Evolutionary conservation across 2,113 vertebrate genomes (phyloP).

Genomic region (Chinchilla lanigera): DNA sequence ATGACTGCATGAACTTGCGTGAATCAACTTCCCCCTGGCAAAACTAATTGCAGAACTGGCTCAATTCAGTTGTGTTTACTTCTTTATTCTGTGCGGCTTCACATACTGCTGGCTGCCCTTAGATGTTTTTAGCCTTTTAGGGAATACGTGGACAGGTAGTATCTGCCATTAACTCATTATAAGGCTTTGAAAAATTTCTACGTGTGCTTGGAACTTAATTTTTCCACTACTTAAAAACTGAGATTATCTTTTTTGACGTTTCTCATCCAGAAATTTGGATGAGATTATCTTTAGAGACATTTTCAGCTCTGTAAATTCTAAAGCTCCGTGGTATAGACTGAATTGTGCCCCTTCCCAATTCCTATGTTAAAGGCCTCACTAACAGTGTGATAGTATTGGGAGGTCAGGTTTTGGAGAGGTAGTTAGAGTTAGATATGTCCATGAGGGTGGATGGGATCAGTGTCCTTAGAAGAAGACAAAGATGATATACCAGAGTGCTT

Average conservation of each 20-base stretch:
- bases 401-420: neutral
- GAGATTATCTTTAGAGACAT: neutral
- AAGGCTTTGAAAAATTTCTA: neutral
- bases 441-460: neutral
- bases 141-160: neutral
- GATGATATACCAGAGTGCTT: neutral
- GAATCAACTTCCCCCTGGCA: neutral
- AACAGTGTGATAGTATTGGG: neutral
- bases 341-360: neutral
- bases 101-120: neutral
- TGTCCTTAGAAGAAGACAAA: neutral
- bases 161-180: neutral
- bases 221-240: neutral
- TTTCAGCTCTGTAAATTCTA: neutral
- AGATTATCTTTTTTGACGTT: no score
- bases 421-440: neutral
- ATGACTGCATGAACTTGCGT: neutral
- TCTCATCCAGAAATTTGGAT: no score
- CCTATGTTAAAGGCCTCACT: neutral
- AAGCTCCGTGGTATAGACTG: neutral
- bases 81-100: neutral
- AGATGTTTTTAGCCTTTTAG: neutral
- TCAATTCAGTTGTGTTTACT: neutral
- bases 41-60: neutral
- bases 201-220: constrained; percentile 12